A percentile compares a stretch with the other conserved stretches of the same genome.
Conservation (phyloP, 1,140 invertebrate species). For the Drosophila kurseongensis region DNA sequence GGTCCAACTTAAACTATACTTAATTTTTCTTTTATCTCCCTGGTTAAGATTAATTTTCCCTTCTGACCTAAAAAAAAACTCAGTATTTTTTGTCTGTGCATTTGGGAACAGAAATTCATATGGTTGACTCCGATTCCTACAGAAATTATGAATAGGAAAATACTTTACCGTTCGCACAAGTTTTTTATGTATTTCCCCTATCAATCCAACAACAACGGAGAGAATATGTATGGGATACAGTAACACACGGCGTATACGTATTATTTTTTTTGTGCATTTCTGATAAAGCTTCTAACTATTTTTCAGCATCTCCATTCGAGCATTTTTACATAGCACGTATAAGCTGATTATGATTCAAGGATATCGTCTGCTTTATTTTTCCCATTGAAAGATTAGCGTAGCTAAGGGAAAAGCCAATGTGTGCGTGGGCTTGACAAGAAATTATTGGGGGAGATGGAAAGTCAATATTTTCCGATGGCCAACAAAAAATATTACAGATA, state of each 20-base stretch:
- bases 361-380: conserved; percentile 27
- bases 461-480: conserved; percentile 30
- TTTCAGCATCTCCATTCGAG: conserved; percentile 11
- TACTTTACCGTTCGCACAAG: conserved; percentile 4
- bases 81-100: not conserved
- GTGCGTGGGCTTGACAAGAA: conserved; percentile 15
- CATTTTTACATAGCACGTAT: conserved; percentile 25
- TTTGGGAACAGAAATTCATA: not conserved
- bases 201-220: not conserved
- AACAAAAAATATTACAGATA: conserved; percentile 13
- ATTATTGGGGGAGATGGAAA: conserved; percentile 25
- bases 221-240: not conserved
- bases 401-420: conserved; percentile 3
- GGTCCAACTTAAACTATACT: too few species aligned
- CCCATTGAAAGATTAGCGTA: conserved; percentile 42
- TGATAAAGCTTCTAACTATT: conserved; percentile 23
- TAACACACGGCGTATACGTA: conserved; percentile 24
- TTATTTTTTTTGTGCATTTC: conserved; percentile 23
- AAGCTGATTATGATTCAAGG: conserved; percentile 61
- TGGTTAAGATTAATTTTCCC: too few species aligned
- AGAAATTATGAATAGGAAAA: conserved; percentile 10
- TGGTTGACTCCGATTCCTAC: not conserved
- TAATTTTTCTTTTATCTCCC: too few species aligned
- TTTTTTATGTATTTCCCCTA: not conserved
- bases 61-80: too few species aligned